Percentiles rank a stretch among this genome's conserved stretches.
These are phyloP conservation scores for Lasioglossum baleicum DNA, from an alignment of 1,140 invertebrate species.

Conservation along the genomic window DNA sequence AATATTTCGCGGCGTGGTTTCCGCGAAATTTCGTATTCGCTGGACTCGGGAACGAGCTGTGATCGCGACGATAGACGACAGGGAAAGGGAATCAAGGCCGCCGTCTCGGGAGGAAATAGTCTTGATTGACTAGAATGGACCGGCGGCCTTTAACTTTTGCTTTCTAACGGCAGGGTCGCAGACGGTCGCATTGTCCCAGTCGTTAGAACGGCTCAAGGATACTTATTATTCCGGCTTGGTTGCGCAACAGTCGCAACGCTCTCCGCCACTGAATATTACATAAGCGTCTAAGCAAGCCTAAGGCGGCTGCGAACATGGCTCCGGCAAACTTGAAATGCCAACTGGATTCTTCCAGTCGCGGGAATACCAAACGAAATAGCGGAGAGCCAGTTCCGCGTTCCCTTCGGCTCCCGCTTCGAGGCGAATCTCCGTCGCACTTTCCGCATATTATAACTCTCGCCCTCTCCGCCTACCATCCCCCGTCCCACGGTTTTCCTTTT, in stretches of 20 bases:
- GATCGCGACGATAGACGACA: constrained; percentile 13
- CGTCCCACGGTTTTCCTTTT: neutral
- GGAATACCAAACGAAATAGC: constrained; percentile 3
- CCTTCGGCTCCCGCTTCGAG: neutral
- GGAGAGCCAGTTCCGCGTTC: neutral
- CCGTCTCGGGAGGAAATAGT: constrained; percentile 43
- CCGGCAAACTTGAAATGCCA: constrained; percentile 33
- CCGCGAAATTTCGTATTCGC: neutral
- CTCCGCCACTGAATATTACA: constrained; percentile 24
- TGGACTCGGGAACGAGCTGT: too few species aligned
- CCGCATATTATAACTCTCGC: neutral
- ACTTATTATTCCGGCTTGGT: constrained; percentile 51
- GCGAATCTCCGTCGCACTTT: neutral
- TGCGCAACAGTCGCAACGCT: constrained; percentile 47
- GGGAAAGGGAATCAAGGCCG: constrained; percentile 25
- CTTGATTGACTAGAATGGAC: constrained; percentile 42
- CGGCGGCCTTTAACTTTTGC: constrained; percentile 60
- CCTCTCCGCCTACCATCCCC: too few species aligned
- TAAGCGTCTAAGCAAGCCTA: constrained; percentile 42
- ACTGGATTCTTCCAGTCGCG: constrained; percentile 19
- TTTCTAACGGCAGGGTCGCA: constrained; percentile 63
- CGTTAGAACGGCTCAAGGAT: constrained; percentile 43
- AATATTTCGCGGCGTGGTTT: neutral
- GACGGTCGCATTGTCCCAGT: constrained; percentile 46
- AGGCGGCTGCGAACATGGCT: constrained; percentile 27